These are phyloP conservation scores for Dendroctonus ponderosae DNA, from an alignment of 1,140 invertebrate genomes.

Conservation along the genomic window DNA sequence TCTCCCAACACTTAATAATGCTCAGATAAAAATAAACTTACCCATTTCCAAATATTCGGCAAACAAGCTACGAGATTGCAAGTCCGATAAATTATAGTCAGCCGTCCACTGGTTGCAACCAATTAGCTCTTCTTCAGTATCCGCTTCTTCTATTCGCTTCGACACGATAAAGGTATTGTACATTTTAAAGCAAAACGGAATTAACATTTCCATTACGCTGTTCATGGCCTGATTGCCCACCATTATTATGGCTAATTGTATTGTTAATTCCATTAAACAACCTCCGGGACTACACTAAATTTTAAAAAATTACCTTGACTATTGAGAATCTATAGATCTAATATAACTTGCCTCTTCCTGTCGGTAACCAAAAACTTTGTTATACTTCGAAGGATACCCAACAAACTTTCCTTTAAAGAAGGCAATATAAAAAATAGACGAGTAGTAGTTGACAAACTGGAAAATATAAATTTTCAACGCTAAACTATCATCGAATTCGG, in stretches of 20 bases:
- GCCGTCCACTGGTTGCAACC: constrained; percentile 69
- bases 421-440: constrained; percentile 83
- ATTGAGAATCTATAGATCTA: not conserved
- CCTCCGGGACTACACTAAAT: constrained; percentile 73
- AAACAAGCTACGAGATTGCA: constrained; percentile 68
- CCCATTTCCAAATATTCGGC: constrained; percentile 88
- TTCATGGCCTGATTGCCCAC: constrained; percentile 82
- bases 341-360: constrained; percentile 65
- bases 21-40: constrained; percentile 45
- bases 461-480: constrained; percentile 85
- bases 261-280: constrained; percentile 78
- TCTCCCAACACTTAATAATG: not conserved
- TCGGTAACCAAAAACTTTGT: constrained; percentile 65
- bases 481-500: constrained; percentile 80
- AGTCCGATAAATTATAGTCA: constrained; percentile 72
- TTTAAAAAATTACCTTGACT: not conserved
- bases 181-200: constrained; percentile 60
- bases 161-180: constrained; percentile 45
- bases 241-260: constrained; percentile 83
- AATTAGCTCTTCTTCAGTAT: constrained; percentile 38
- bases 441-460: constrained; percentile 86
- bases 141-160: constrained; percentile 39
- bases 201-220: constrained; percentile 72
- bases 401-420: constrained; percentile 82
- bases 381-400: constrained; percentile 75